Conservation (phyloP, 2,888 invertebrate species). For the Spilosoma lubricipeda region DNA sequence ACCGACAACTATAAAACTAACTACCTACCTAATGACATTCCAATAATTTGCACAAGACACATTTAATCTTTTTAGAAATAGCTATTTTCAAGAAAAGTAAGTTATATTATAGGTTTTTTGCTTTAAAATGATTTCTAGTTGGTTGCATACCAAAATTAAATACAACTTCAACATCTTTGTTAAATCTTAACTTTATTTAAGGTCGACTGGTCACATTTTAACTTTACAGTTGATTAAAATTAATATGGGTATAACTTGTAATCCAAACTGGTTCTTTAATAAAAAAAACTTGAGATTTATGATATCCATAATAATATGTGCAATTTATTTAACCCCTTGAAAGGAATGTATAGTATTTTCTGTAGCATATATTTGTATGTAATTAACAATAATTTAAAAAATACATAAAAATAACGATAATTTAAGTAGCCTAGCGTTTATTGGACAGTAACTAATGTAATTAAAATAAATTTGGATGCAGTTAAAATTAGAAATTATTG, state of each 20-base stretch:
- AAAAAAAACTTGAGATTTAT: not conserved
- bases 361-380: not conserved
- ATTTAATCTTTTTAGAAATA: no score
- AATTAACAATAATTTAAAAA: not conserved
- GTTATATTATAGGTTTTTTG: not conserved
- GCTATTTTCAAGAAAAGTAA: not conserved
- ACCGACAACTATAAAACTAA: not conserved
- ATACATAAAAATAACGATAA: no score
- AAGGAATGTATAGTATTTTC: not conserved
- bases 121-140: not conserved
- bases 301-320: not conserved
- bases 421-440: not conserved
- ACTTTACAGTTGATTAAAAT: not conserved
- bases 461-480: no score
- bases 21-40: no score
- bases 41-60: no score
- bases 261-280: not conserved
- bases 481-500: no score
- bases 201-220: no score
- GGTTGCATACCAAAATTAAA: not conserved
- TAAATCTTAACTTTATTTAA: no score
- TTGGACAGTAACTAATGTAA: not conserved
- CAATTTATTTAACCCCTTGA: not conserved
- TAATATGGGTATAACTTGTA: not conserved
- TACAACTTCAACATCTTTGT: no score